Conservation (phyloP, 2,888 invertebrate species). For the Phengaris alcon region DNA sequence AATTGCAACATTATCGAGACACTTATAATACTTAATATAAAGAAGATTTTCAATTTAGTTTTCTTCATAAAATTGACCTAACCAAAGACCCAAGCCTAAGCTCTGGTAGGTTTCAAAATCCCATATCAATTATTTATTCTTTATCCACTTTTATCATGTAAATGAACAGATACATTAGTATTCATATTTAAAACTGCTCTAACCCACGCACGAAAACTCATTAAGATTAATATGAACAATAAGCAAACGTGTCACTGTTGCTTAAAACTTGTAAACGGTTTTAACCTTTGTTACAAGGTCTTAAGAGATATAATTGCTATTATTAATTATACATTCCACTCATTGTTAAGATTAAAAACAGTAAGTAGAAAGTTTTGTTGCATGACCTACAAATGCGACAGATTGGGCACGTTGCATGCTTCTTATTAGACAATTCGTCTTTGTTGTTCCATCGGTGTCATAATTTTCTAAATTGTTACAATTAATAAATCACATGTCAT, state of each 20-base stretch:
- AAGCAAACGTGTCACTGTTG: slow-evolving; percentile 11
- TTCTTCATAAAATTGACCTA: not conserved
- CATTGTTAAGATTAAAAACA: slow-evolving; percentile 27
- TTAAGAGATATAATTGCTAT: slow-evolving; percentile 30
- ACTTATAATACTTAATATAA: too few species aligned
- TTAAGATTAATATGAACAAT: slow-evolving; percentile 28
- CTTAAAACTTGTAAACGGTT: not conserved
- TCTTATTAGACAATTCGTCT: slow-evolving; percentile 12
- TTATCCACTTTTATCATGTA: slow-evolving; percentile 16
- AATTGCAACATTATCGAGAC: too few species aligned
- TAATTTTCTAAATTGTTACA: slow-evolving; percentile 7
- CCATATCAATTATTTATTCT: not conserved
- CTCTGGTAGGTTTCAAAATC: not conserved
- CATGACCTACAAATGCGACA: slow-evolving; percentile 25
- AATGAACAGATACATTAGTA: slow-evolving; percentile 22
- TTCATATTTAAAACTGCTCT: slow-evolving; percentile 26
- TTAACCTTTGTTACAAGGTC: slow-evolving; percentile 21
- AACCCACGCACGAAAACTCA: slow-evolving; percentile 26
- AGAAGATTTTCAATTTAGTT: too few species aligned
- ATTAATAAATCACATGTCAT: slow-evolving; percentile 19
- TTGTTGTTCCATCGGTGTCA: slow-evolving; percentile 15
- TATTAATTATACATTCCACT: slow-evolving; percentile 16
- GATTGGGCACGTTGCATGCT: slow-evolving; percentile 16
- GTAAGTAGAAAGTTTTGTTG: slow-evolving; percentile 28
- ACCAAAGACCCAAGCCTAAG: not conserved